Conservation (phyloP, 2,797 vertebrate genomes). For the Mus spretus region DNA sequence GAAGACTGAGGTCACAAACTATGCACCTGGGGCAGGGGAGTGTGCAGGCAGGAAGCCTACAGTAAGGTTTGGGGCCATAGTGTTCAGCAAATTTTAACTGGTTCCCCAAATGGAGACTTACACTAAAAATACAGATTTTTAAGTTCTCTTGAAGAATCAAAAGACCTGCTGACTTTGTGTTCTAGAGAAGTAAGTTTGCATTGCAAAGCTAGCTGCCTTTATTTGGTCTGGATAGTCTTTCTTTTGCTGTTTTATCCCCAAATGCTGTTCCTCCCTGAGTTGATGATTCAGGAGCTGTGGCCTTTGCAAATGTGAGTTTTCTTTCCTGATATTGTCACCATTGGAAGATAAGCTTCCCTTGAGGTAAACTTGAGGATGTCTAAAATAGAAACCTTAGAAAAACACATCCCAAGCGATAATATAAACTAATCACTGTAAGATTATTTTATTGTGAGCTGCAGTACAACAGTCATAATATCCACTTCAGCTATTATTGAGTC, state of each 20-base stretch:
- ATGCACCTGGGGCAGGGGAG: too few species aligned
- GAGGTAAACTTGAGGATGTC: not conserved
- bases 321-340: conserved; percentile 22
- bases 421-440: not conserved
- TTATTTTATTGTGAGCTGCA: conserved; percentile 39
- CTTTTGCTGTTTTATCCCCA: not conserved
- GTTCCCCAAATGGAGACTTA: not conserved
- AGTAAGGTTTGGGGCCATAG: not conserved
- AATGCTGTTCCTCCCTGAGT: not conserved
- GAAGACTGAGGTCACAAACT: not conserved
- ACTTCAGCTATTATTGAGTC: conserved; percentile 16
- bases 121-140: conserved; percentile 28
- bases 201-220: not conserved
- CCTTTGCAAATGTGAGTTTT: not conserved
- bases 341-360: not conserved
- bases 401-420: not conserved
- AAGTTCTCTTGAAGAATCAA: conserved; percentile 35
- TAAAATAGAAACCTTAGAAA: conserved; percentile 27
- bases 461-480: not conserved
- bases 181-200: conserved; percentile 1
- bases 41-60: not conserved
- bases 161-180: not conserved
- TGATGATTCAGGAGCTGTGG: not conserved
- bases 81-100: not conserved
- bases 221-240: not conserved